phyloP scores from a whole-genome alignment of 1,140 invertebrate species.

The Orchestia grillus region DNA sequence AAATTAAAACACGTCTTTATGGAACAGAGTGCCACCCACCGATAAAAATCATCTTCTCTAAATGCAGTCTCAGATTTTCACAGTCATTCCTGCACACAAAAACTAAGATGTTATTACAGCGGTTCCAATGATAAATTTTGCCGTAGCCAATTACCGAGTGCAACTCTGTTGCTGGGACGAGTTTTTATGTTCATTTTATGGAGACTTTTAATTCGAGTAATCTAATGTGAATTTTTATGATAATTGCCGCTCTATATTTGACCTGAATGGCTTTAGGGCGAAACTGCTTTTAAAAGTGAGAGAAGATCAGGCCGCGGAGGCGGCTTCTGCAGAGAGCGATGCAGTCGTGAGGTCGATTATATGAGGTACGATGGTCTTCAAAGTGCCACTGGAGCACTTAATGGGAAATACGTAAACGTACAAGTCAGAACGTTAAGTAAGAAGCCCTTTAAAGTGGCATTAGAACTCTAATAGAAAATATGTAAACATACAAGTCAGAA shows the following conservation, averaged over 20 bases:
- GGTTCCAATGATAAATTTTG: constrained; percentile 8
- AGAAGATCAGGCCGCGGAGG: background rate
- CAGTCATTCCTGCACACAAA: background rate
- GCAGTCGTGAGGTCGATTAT: background rate
- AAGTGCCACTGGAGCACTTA: background rate
- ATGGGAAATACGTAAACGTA: background rate
- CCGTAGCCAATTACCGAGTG: constrained; percentile 23
- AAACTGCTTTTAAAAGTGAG: constrained; percentile 32
- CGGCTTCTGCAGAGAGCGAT: background rate
- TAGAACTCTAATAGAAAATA: background rate
- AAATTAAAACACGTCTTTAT: background rate
- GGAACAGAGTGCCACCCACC: background rate
- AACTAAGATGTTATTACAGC: background rate
- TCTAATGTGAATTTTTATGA: constrained; percentile 47
- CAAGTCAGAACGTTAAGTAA: background rate
- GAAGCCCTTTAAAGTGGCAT: background rate
- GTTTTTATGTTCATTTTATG: background rate
- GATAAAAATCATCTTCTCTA: background rate
- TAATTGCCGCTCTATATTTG: constrained; percentile 36
- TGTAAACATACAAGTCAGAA: background rate
- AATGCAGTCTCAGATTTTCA: background rate
- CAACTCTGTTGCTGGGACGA: background rate
- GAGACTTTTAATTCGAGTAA: constrained; percentile 39
- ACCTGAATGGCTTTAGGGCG: constrained; percentile 22
- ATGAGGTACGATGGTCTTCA: background rate